Percentiles rank a stretch among this genome's conserved stretches.
Conservation (phyloP, 2,113 vertebrate species). For the Pontoporia blainvillei region DNA sequence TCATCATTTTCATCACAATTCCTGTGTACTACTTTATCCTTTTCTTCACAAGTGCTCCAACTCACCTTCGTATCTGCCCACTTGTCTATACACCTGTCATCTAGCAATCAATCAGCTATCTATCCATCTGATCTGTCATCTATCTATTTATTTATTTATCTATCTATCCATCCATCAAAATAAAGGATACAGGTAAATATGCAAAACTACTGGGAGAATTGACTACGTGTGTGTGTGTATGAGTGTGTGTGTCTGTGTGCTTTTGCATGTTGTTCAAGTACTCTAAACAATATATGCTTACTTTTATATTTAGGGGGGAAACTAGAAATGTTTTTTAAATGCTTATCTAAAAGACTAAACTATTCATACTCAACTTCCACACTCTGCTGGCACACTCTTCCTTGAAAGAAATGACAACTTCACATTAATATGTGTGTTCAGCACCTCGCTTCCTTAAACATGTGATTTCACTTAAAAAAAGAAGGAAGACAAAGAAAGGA, state of each 20-base stretch:
- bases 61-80: background rate
- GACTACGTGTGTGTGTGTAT: too few species aligned
- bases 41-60: background rate
- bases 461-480: background rate
- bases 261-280: background rate
- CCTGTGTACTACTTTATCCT: background rate
- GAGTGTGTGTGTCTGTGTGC: accelerated
- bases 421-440: background rate
- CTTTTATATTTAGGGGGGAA: background rate
- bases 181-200: background rate
- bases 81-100: accelerated
- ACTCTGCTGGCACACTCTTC: background rate
- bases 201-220: background rate
- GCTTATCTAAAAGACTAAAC: background rate
- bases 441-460: background rate
- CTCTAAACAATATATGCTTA: too few species aligned
- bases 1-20: background rate
- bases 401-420: background rate
- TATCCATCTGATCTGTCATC: background rate
- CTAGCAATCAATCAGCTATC: background rate
- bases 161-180: background rate
- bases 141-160: too few species aligned
- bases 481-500: background rate
- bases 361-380: background rate
- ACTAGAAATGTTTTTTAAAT: background rate